Conservation (phyloP, 2,888 invertebrate genomes). For the Brachypalpus laphriformis region DNA sequence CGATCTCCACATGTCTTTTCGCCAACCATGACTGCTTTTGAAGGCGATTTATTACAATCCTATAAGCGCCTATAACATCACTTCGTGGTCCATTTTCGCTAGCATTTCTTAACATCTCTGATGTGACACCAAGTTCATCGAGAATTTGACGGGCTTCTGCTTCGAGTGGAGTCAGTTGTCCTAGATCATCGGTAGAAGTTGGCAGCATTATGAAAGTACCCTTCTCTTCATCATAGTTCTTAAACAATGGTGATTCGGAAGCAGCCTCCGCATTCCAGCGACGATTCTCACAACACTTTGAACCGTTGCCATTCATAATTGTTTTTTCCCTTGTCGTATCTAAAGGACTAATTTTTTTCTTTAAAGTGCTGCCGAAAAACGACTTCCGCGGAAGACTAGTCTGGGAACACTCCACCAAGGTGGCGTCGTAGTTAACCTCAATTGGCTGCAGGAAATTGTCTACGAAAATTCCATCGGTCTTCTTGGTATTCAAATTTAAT, state of each 20-base stretch:
- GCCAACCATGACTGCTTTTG: slow-evolving; percentile 83
- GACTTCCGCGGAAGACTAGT: slow-evolving; percentile 78
- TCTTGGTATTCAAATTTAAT: slow-evolving; percentile 81
- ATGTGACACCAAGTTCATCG: slow-evolving; percentile 85
- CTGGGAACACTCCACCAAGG: slow-evolving; percentile 75
- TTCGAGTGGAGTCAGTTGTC: slow-evolving; percentile 82
- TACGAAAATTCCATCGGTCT: slow-evolving; percentile 81
- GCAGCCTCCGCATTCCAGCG: slow-evolving; percentile 79
- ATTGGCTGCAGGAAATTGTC: slow-evolving; percentile 82
- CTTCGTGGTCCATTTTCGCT: slow-evolving; percentile 85
- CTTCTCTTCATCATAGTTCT: slow-evolving; percentile 83
- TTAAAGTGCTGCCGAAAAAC: slow-evolving; percentile 81
- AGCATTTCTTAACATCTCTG: slow-evolving; percentile 85
- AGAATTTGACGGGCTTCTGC: slow-evolving; percentile 84
- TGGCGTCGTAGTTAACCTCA: slow-evolving; percentile 77
- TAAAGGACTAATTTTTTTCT: slow-evolving; percentile 82
- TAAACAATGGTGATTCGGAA: slow-evolving; percentile 80
- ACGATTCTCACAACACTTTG: slow-evolving; percentile 67
- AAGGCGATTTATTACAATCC: slow-evolving; percentile 86
- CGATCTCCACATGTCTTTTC: slow-evolving; percentile 81
- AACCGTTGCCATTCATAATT: slow-evolving; percentile 76
- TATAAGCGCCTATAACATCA: slow-evolving; percentile 88
- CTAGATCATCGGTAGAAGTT: slow-evolving; percentile 81
- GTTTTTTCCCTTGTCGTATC: slow-evolving; percentile 80
- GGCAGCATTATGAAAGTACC: slow-evolving; percentile 83